Evolutionary conservation across 1,140 invertebrate genomes (phyloP), one percentile per base, ranked within the genome.

Genomic region (Hypsibius dujardini): DNA sequence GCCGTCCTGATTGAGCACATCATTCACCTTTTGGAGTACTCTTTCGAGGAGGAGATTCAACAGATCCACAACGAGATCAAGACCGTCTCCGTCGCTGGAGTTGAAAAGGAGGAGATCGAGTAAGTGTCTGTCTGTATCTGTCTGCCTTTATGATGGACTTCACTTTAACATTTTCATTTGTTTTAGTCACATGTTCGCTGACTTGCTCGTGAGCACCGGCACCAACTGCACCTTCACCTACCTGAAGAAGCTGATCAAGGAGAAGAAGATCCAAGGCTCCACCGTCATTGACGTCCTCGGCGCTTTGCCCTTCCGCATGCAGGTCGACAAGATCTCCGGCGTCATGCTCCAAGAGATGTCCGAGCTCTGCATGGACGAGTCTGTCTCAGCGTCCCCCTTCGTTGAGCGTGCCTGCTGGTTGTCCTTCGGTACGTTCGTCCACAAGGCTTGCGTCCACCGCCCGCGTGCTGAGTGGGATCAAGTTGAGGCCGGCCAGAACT

Each of bases 51-150:
- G 12, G 62, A 67, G 42, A 12, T 67, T 45, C 3, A 42, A 42
- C 12, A 67, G 42, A 67, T 67, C 62, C 62, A 67, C 62, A 42
- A 67, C 7, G 12, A 12, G 12, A 42, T 67, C 62, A 67, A 67
- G 42, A 15, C 62, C 42, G 62, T 67, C 3, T 15, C 12, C 42
- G 62, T 42, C 42, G 3, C 62, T 42, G 62, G 62, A 12, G 62
- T 67, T 42, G 12, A 67, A 42, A 67, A 67, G 62, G 62, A 67
- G 62, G 62, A 67, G 45, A 42, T 67, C 42, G 62, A 67, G 62
- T 67, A 67, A 67, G 62, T 67, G 0, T 56, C 0, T 7, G n/a
- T 56, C 50, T 56, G 7, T 12, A 7, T 56, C n/a, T 56, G 7
- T n/a, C n/a, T 56, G 50, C 50, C 50, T 12, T 56, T 56, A 56